Evolutionary conservation across 2,797 vertebrate species (phyloP).

Genomic region (Dicrostonyx torquatus): DNA sequence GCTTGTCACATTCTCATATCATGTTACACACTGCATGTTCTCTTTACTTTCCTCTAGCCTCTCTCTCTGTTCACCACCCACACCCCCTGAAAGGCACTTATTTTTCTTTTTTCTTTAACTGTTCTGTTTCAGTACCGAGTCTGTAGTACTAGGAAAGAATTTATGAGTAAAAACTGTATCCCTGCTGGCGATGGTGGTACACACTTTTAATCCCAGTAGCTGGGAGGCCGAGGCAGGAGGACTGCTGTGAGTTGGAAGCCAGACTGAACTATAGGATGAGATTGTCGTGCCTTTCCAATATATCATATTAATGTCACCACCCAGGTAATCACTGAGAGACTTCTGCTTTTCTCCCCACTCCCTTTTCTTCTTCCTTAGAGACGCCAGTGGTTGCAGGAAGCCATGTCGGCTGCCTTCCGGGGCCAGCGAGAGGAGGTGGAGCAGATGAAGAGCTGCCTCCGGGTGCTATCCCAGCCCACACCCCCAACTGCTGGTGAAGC

Average conservation of each 20-base stretch:
- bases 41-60: not conserved
- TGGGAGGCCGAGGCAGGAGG: not conserved
- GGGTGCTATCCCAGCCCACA: slow-evolving; percentile 80
- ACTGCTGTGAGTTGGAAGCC: not conserved
- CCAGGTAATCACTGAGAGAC: slow-evolving; percentile 55
- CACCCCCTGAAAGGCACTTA: not conserved
- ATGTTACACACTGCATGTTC: not conserved
- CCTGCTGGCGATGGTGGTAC: not conserved
- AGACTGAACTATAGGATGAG: not conserved
- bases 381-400: slow-evolving; percentile 90
- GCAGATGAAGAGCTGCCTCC: slow-evolving; percentile 92
- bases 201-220: not conserved
- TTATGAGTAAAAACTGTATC: not conserved
- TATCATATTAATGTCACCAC: not conserved
- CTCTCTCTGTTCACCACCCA: not conserved
- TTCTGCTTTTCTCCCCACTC: slow-evolving; percentile 60
- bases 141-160: not conserved
- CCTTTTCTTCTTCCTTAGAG: slow-evolving; percentile 84
- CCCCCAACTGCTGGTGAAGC: slow-evolving; percentile 40
- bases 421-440: slow-evolving; percentile 92
- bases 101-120: not conserved
- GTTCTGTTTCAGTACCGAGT: not conserved
- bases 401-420: slow-evolving; percentile 88
- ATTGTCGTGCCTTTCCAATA: not conserved
- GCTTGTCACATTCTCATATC: not conserved